Conservation (phyloP, 2,888 invertebrate genomes). For the Sphaeridia pumilis region DNA sequence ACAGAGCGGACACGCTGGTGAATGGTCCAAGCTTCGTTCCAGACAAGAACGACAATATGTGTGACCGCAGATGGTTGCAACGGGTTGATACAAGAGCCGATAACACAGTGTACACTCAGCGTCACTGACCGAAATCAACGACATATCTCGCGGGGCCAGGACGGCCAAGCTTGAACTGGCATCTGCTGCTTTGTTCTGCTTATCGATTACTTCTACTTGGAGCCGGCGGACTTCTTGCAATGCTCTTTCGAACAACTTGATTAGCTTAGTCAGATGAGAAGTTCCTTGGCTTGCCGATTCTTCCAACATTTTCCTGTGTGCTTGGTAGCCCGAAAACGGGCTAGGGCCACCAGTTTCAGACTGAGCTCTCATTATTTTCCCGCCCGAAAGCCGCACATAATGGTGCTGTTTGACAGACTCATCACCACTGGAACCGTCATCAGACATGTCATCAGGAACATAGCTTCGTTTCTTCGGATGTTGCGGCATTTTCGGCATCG, state of each 20-base stretch:
- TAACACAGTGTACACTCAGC: slow-evolving; percentile 74
- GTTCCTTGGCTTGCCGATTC: background rate
- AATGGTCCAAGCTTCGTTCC: slow-evolving; percentile 71
- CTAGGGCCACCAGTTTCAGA: background rate
- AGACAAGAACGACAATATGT: slow-evolving; percentile 77
- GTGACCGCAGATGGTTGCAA: slow-evolving; percentile 85
- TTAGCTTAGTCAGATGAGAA: slow-evolving; percentile 17
- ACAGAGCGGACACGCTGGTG: slow-evolving; percentile 72
- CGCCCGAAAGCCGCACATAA: background rate
- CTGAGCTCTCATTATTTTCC: slow-evolving; percentile 1
- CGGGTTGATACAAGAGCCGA: slow-evolving; percentile 62
- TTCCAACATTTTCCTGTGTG: background rate
- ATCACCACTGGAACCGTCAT: slow-evolving; percentile 43
- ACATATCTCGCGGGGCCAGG: slow-evolving; percentile 37
- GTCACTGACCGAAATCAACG: slow-evolving; percentile 48
- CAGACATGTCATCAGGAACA: slow-evolving; percentile 40
- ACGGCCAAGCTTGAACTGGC: background rate
- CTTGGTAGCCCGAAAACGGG: background rate
- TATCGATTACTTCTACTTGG: slow-evolving; percentile 9
- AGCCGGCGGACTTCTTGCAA: slow-evolving; percentile 12
- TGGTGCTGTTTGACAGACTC: slow-evolving; percentile 31
- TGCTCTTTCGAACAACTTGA: slow-evolving; percentile 15
- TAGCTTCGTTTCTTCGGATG: background rate
- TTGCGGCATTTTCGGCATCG: slow-evolving; percentile 18
- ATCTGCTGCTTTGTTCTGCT: background rate